These are phyloP conservation scores for Drosophila bocki DNA, from an alignment of 1,140 invertebrate genomes.

Conservation along the genomic window DNA sequence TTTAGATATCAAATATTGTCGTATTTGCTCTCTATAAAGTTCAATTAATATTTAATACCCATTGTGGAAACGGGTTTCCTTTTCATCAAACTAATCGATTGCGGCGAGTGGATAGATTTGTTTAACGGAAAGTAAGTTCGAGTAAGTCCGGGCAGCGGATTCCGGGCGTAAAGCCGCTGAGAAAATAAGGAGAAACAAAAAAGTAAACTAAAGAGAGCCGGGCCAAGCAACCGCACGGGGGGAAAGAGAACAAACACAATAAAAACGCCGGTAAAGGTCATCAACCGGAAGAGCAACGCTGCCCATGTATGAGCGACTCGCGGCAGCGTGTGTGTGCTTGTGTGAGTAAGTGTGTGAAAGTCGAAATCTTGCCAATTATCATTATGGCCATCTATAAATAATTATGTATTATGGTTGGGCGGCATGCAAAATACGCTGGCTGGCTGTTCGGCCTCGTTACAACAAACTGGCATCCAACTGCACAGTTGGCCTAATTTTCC, in stretches of 20 bases:
- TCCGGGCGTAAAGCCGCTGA: constrained; percentile 23
- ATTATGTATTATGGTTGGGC: constrained; percentile 67
- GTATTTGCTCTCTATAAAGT: constrained; percentile 37
- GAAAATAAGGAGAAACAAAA: constrained; percentile 15
- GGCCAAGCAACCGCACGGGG: constrained; percentile 16
- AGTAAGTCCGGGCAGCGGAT: constrained; percentile 4
- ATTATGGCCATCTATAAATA: constrained; percentile 65
- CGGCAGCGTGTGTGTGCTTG: background rate
- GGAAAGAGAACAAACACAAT: constrained; percentile 61
- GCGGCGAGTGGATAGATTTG: background rate
- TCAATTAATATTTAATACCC: constrained; percentile 43
- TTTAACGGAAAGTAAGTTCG: constrained; percentile 14
- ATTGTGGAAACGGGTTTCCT: constrained; percentile 31
- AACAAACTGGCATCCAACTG: constrained; percentile 64
- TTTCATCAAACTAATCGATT: constrained; percentile 41
- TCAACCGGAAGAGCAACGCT: constrained; percentile 78
- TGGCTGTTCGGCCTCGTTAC: constrained; percentile 73
- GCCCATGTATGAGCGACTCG: constrained; percentile 23
- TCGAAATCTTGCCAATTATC: constrained; percentile 62
- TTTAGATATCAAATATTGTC: constrained; percentile 25
- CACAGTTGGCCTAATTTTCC: constrained; percentile 78
- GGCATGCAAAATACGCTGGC: constrained; percentile 65
- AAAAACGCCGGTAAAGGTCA: constrained; percentile 84
- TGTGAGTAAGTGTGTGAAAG: constrained; percentile 49
- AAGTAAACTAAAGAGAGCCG: constrained; percentile 25